Conservation (phyloP, 2,888 invertebrate genomes). For the Ashinkailepas kermadecensis region DNA sequence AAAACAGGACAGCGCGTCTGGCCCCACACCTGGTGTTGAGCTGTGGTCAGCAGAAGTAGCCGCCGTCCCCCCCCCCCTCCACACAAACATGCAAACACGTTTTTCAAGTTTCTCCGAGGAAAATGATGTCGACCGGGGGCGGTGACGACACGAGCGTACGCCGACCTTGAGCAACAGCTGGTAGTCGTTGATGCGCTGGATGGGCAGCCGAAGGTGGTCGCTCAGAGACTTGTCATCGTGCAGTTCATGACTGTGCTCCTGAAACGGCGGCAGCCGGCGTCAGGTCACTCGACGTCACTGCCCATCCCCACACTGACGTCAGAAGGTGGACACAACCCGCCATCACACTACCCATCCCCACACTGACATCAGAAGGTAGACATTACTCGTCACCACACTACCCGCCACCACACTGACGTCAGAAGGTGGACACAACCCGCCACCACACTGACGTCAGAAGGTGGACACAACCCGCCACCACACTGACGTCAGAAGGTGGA, state of each 20-base stretch:
- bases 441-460: background rate
- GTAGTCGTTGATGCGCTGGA: slow-evolving; percentile 93
- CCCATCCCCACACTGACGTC: background rate
- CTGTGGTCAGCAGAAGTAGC: no score
- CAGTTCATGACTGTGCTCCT: slow-evolving; percentile 75
- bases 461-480: no score
- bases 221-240: slow-evolving; percentile 80
- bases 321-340: background rate
- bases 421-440: no score
- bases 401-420: no score
- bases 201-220: slow-evolving; percentile 87
- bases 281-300: no score
- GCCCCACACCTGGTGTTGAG: no score
- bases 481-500: background rate
- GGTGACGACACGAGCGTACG: background rate
- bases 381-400: no score
- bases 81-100: no score
- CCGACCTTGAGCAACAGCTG: slow-evolving; percentile 83
- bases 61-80: no score
- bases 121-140: no score
- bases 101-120: no score
- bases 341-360: background rate
- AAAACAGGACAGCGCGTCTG: no score
- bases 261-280: slow-evolving; percentile 34
- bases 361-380: background rate